Conservation (phyloP, 2,113 vertebrate species). For the Geococcyx californianus region DNA sequence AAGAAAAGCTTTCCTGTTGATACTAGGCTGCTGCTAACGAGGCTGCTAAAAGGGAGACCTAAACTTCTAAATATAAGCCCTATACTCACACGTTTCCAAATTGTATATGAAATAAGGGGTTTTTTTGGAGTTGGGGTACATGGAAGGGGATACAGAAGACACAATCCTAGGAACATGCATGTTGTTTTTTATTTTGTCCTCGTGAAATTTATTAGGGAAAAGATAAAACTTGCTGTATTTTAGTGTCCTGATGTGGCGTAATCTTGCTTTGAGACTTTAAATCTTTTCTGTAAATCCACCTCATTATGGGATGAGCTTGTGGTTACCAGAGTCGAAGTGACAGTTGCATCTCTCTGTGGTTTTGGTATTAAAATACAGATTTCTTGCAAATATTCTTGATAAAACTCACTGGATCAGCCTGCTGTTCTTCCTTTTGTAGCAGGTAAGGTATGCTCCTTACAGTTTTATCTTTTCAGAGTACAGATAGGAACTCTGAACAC, state of each 20-base stretch:
- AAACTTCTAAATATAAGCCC: background rate
- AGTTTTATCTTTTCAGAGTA: background rate
- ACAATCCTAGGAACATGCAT: background rate
- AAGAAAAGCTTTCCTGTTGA: background rate
- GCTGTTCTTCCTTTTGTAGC: background rate
- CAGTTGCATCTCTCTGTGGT: background rate
- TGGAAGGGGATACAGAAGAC: background rate
- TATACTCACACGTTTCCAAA: background rate
- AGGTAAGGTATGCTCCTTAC: background rate
- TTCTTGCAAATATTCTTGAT: background rate
- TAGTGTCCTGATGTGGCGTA: background rate
- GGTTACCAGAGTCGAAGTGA: background rate
- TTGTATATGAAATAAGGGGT: accelerated
- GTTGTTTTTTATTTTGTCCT: background rate
- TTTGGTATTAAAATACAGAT: background rate
- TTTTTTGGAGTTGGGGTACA: background rate
- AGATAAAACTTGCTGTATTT: background rate
- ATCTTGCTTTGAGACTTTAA: background rate
- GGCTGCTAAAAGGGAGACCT: background rate
- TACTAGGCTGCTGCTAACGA: background rate
- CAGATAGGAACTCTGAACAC: background rate
- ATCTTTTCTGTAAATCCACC: background rate
- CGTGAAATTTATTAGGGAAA: background rate
- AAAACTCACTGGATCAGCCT: background rate
- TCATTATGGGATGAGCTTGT: background rate